A percentile compares a stretch with the other conserved stretches of the same genome.
Conservation (phyloP, 2,113 vertebrate species). For the Ailurus styani region DNA sequence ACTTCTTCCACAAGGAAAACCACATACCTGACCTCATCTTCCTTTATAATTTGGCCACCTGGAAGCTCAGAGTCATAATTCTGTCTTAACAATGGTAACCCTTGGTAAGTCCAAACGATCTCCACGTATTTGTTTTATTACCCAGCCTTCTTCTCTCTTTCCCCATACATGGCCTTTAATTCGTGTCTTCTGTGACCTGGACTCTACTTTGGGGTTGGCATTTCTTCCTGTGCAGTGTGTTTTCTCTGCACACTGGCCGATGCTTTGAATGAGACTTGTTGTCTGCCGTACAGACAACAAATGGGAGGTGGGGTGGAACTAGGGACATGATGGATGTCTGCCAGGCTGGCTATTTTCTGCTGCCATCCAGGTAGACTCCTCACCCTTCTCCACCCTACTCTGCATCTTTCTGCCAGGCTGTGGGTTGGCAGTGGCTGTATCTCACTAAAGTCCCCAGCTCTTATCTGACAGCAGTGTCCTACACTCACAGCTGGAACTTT, state of each 20-base stretch:
- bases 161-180: background rate
- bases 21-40: background rate
- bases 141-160: background rate
- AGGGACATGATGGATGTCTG: background rate
- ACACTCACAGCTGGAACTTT: background rate
- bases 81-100: background rate
- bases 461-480: background rate
- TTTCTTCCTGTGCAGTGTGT: background rate
- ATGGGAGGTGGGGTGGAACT: background rate
- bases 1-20: background rate
- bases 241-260: background rate
- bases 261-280: background rate
- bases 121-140: background rate
- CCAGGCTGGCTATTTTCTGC: background rate
- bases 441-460: background rate
- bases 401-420: background rate
- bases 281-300: background rate
- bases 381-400: background rate
- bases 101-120: background rate
- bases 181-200: conserved; percentile 14
- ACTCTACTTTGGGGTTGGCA: background rate
- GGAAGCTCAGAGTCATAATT: background rate
- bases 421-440: background rate
- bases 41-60: background rate
- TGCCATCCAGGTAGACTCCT: background rate